phyloP scores from a whole-genome alignment of 2,888 invertebrate species.

The Gortyna flavago region DNA sequence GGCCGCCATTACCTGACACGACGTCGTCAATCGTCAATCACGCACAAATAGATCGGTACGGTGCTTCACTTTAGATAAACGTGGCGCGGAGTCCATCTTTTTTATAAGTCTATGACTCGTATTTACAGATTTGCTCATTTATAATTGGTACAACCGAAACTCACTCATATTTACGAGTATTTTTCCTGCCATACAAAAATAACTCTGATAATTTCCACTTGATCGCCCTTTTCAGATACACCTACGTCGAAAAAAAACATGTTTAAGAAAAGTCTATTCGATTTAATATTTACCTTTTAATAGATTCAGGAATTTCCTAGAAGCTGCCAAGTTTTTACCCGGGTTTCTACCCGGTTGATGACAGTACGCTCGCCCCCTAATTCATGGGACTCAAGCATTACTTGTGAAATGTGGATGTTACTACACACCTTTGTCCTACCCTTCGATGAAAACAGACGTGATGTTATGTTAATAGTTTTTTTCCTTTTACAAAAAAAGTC shows the following conservation, averaged over 20 bases:
- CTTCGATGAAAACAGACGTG: too few species aligned
- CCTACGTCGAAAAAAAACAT: background rate
- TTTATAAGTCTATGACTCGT: too few species aligned
- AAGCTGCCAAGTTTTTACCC: background rate
- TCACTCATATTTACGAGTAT: background rate
- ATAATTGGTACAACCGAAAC: background rate
- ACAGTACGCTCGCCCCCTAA: background rate
- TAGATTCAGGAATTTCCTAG: background rate
- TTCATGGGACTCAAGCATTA: too few species aligned
- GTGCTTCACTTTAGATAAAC: too few species aligned
- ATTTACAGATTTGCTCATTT: background rate
- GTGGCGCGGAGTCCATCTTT: too few species aligned
- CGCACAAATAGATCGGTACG: too few species aligned
- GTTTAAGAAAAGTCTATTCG: background rate
- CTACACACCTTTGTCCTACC: too few species aligned
- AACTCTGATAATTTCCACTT: background rate
- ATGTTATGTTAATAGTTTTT: background rate
- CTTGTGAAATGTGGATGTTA: background rate
- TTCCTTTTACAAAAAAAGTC: background rate
- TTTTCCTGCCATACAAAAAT: constrained; percentile 1
- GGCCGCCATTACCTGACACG: too few species aligned
- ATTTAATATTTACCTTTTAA: background rate
- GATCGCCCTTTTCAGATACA: background rate
- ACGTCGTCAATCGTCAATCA: too few species aligned
- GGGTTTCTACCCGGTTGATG: too few species aligned